A percentile compares a stretch with the other conserved stretches of the same genome.
These are phyloP conservation scores for Gortyna flavago DNA, from an alignment of 2,888 invertebrate genomes.

Conservation along the genomic window DNA sequence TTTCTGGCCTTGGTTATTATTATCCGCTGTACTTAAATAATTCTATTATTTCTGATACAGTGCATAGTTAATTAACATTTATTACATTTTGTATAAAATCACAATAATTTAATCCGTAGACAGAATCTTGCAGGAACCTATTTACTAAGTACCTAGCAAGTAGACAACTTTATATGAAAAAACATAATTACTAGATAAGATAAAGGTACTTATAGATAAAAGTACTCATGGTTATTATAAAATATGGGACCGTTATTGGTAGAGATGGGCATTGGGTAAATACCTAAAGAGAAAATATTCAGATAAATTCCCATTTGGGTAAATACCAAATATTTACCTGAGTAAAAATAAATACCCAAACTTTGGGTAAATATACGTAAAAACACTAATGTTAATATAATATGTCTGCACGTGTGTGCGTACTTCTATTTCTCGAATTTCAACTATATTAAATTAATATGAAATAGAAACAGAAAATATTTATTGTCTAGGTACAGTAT, in stretches of 20 bases:
- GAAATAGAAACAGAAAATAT: no score
- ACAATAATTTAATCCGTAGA: neutral
- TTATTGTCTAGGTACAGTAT: no score
- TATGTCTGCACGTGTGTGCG: no score
- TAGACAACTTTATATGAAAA: neutral
- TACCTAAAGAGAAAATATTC: neutral
- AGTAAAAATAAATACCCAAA: no score
- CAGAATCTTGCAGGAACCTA: neutral
- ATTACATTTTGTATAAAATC: neutral
- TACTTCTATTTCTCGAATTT: no score
- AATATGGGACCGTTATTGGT: neutral
- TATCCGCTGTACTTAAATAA: neutral
- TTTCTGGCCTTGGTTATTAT: neutral
- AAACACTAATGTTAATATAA: neutral
- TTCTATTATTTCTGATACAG: no score
- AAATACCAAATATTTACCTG: no score
- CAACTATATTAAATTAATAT: no score
- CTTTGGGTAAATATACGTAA: neutral
- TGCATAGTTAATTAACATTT: neutral
- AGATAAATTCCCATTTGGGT: no score
- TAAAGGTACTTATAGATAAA: neutral
- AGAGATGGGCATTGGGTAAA: neutral
- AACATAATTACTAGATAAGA: neutral
- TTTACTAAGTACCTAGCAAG: neutral
- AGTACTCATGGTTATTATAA: neutral